Conservation (phyloP, 2,888 invertebrate species). For the Scaptomyza cyrtandrae region DNA sequence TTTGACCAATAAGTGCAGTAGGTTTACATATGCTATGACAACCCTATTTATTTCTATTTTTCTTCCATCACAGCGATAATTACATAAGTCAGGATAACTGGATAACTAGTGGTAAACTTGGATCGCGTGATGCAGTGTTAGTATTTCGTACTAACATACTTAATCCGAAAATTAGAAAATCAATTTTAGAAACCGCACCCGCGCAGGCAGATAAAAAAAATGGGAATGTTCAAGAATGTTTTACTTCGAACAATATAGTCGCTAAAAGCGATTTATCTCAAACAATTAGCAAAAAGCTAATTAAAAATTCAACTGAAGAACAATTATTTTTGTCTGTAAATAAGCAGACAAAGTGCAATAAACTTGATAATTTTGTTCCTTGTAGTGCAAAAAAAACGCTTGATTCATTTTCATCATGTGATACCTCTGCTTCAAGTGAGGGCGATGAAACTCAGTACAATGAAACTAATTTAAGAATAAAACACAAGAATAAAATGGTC, state of each 20-base stretch:
- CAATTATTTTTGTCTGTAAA: conserved; percentile 43
- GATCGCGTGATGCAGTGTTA: conserved; percentile 88
- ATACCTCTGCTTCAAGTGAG: conserved; percentile 83
- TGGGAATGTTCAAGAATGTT: conserved; percentile 28
- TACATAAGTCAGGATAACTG: conserved; percentile 82
- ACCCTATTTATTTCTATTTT: too few species aligned
- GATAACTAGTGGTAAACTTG: conserved; percentile 87
- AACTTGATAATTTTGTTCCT: conserved; percentile 16
- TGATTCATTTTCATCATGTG: conserved; percentile 79
- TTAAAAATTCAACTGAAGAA: conserved; percentile 26
- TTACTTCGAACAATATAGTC: conserved; percentile 3
- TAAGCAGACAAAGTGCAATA: conserved; percentile 28
- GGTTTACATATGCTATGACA: too few species aligned
- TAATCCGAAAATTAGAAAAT: conserved; percentile 78
- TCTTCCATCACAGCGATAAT: conserved; percentile 34
- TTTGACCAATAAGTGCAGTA: too few species aligned
- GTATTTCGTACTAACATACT: conserved; percentile 88
- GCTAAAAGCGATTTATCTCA: conserved; percentile 20
- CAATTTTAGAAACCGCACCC: conserved; percentile 35
- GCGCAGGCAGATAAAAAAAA: conserved; percentile 36
- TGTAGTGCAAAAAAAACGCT: conserved; percentile 52
- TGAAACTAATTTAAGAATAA: conserved; percentile 36
- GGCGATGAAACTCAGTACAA: conserved; percentile 68
- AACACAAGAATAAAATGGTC: conserved; percentile 30
- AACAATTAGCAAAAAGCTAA: conserved; percentile 27